Percentiles rank a stretch among this genome's conserved stretches.
These are phyloP conservation scores for Drosophila bunnanda DNA, from an alignment of 2,888 invertebrate species.

Conservation along the genomic window DNA sequence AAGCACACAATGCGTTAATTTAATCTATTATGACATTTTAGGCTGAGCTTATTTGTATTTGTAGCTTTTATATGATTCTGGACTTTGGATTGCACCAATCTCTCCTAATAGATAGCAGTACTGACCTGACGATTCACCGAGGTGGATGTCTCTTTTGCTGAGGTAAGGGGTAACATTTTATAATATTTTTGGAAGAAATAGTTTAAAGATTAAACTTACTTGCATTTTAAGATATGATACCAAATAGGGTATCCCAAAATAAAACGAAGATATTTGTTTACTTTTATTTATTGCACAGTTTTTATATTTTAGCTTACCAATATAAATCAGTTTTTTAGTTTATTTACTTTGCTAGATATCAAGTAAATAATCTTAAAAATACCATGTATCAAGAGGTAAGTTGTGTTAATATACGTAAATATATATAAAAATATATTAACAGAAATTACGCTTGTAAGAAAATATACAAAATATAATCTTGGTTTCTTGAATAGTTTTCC, in stretches of 20 bases:
- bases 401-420: constrained; percentile 44
- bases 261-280: constrained; percentile 13
- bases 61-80: neutral
- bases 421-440: constrained; percentile 39
- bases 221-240: neutral
- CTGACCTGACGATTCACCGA: neutral
- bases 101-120: constrained; percentile 2
- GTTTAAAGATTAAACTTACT: too few species aligned
- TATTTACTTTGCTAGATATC: constrained; percentile 31
- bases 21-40: constrained; percentile 20
- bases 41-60: constrained; percentile 14
- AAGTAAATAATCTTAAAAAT: constrained; percentile 47
- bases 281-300: constrained; percentile 69
- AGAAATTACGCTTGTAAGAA: constrained; percentile 39
- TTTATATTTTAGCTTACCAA: constrained; percentile 61
- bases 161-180: too few species aligned
- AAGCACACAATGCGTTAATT: constrained; percentile 28
- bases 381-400: constrained; percentile 47
- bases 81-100: constrained; percentile 8
- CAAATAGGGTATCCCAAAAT: neutral
- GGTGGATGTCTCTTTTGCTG: neutral
- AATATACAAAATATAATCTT: constrained; percentile 43
- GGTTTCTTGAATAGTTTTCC: constrained; percentile 26
- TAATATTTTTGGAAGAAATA: neutral
- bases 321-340: constrained; percentile 41